These are phyloP conservation scores for Dreissena rostriformis DNA, from an alignment of 1,140 invertebrate species.

Conservation along the genomic window DNA sequence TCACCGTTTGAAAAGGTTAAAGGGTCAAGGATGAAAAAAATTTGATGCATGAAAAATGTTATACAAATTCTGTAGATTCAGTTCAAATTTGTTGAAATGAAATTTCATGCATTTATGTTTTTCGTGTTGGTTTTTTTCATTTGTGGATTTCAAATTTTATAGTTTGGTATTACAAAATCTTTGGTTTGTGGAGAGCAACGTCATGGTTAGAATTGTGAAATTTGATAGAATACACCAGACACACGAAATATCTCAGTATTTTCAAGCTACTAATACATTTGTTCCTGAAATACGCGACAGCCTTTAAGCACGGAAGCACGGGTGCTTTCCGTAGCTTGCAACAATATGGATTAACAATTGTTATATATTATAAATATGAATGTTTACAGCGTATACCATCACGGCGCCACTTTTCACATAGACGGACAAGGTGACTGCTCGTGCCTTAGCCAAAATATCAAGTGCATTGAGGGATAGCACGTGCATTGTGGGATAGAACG, in stretches of 20 bases:
- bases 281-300: not conserved
- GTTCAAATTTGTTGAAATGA: too few species aligned
- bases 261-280: not conserved
- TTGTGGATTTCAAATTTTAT: too few species aligned
- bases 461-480: too few species aligned
- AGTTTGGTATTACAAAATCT: too few species aligned
- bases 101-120: too few species aligned
- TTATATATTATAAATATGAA: too few species aligned
- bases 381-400: conserved; percentile 31
- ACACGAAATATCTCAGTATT: not conserved
- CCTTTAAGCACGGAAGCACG: not conserved
- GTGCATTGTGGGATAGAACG: too few species aligned
- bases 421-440: conserved; percentile 19
- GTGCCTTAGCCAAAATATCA: not conserved
- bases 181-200: not conserved
- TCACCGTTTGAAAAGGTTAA: too few species aligned
- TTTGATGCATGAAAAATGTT: too few species aligned
- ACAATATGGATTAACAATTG: not conserved
- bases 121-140: too few species aligned
- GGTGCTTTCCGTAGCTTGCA: not conserved
- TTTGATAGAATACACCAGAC: not conserved
- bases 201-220: not conserved
- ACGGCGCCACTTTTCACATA: conserved; percentile 29
- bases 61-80: too few species aligned
- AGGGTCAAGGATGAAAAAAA: too few species aligned